Evolutionary conservation across 2,797 vertebrate genomes (phyloP).

Genomic region (Limosa lapponica): DNA sequence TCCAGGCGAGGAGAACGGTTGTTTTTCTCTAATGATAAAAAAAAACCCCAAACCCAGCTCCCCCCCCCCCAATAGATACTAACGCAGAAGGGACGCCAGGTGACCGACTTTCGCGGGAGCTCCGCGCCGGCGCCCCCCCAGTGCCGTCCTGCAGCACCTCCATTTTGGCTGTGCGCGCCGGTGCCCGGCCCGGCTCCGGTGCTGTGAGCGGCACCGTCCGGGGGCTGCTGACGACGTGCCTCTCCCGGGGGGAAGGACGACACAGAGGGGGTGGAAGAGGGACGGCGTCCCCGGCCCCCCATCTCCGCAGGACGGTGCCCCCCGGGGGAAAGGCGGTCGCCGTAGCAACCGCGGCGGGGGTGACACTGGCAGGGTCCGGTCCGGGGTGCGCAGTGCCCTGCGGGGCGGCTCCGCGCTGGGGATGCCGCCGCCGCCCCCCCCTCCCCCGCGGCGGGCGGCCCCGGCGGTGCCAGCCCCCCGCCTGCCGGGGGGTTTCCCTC

Average conservation of each 20-base stretch:
- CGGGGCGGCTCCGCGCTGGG: not conserved
- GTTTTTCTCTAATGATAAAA: not conserved
- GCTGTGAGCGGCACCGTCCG: not conserved
- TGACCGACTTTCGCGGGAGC: not conserved
- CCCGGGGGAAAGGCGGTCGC: not conserved
- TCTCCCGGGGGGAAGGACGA: not conserved
- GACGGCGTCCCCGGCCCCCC: not conserved
- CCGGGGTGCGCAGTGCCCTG: not conserved
- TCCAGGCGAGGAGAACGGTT: not conserved
- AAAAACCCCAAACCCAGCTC: not conserved
- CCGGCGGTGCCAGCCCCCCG: not conserved
- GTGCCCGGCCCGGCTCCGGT: not conserved
- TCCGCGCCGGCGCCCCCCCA: not conserved
- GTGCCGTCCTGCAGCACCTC: constrained; percentile 24
- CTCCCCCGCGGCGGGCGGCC: not conserved
- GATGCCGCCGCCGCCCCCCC: not conserved
- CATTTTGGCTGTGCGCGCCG: not conserved
- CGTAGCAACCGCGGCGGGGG: not conserved
- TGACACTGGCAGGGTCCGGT: not conserved
- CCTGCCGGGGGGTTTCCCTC: constrained; percentile 34
- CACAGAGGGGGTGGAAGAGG: not conserved
- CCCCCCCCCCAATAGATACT: not conserved
- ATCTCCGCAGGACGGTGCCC: not conserved
- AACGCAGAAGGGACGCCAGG: not conserved
- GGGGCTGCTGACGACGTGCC: not conserved